These are phyloP conservation scores for Cinclus mexicanus DNA, from an alignment of 2,113 vertebrate species.

Conservation along the genomic window DNA sequence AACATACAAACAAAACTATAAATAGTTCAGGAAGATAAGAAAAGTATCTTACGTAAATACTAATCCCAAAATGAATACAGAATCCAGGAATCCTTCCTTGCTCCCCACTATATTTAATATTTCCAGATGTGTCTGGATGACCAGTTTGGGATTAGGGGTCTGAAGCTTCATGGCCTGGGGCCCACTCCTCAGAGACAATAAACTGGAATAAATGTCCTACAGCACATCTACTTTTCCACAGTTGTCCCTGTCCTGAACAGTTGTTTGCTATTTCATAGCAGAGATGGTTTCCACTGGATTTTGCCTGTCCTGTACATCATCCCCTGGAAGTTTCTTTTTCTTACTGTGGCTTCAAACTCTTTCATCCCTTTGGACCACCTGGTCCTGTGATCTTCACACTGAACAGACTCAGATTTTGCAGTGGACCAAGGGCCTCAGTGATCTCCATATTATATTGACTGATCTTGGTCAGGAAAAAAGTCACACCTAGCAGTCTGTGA, in stretches of 20 bases:
- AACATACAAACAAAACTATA: conserved; percentile 52
- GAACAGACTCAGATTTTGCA: not conserved
- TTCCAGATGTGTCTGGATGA: conserved; percentile 54
- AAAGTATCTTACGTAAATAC: conserved; percentile 37
- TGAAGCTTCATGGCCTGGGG: not conserved
- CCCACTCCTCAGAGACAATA: not conserved
- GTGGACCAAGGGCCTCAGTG: not conserved
- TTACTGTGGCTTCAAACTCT: not conserved
- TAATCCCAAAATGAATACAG: conserved; percentile 12
- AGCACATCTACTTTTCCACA: not conserved
- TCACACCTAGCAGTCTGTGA: not conserved
- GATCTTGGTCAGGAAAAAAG: not conserved
- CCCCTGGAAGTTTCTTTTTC: not conserved
- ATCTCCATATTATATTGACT: not conserved
- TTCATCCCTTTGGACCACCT: not conserved
- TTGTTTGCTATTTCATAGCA: not conserved
- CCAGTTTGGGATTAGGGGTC: not conserved
- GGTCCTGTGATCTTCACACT: not conserved
- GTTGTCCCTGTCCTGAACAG: not conserved
- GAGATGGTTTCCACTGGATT: not conserved
- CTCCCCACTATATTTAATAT: conserved; percentile 13
- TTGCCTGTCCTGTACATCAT: not conserved
- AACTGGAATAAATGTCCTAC: not conserved
- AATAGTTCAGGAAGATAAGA: conserved; percentile 41
- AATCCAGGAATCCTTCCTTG: conserved; percentile 40